phyloP scores from a whole-genome alignment of 2,113 vertebrate genomes.

The Mystacornis crossleyi region DNA sequence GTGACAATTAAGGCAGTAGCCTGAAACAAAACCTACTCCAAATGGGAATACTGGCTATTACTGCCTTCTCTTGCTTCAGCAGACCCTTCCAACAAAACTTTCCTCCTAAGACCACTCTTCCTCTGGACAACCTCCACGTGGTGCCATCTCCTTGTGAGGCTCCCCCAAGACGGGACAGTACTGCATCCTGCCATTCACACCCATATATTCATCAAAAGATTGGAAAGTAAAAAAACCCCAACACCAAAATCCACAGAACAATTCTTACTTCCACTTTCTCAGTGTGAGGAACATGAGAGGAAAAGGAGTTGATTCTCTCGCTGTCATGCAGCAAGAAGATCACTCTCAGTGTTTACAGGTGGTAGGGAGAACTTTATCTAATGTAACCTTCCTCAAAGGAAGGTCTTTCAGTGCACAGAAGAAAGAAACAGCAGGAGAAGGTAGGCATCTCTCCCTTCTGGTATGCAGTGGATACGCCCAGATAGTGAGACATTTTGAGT shows the following conservation, averaged over 20 bases:
- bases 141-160: not conserved
- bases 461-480: not conserved
- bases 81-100: not conserved
- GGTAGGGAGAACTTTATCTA: not conserved
- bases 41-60: not conserved
- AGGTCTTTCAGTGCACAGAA: not conserved
- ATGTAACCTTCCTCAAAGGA: not conserved
- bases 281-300: not conserved
- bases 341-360: not conserved
- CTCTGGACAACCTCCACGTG: not conserved
- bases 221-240: not conserved
- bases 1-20: not conserved
- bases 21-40: not conserved
- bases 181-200: not conserved
- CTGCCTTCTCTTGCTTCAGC: not conserved
- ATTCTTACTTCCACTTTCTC: not conserved
- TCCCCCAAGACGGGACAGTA: not conserved
- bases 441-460: slow-evolving; percentile 1
- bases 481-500: not conserved
- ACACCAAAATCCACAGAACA: not conserved
- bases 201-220: not conserved
- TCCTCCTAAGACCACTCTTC: not conserved
- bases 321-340: not conserved
- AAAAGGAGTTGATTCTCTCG: rapidly evolving
- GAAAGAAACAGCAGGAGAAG: not conserved